phyloP scores from a whole-genome alignment of 1,140 invertebrate species.

The Holcopasites calliopsidis region DNA sequence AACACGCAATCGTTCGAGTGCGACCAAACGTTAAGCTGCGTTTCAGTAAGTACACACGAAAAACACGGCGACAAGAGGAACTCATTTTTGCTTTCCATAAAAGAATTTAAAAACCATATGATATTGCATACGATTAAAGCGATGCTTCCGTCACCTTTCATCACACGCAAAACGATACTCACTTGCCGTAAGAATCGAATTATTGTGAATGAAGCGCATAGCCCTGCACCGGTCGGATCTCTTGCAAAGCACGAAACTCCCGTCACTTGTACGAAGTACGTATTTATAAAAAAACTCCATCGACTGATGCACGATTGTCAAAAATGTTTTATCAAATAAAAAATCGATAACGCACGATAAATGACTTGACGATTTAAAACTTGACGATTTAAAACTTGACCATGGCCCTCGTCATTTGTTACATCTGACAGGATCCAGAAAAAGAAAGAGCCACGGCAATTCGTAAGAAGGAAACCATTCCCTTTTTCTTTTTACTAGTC shows the following conservation, averaged over 20 bases:
- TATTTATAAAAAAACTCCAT: conserved; percentile 30
- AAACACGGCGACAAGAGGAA: too few species aligned
- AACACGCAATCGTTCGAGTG: neutral
- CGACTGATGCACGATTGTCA: conserved; percentile 43
- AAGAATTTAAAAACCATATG: too few species aligned
- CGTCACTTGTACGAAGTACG: conserved; percentile 8
- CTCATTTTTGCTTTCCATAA: too few species aligned
- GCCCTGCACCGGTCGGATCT: conserved; percentile 17
- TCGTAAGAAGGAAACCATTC: too few species aligned
- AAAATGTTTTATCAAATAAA: conserved; percentile 32
- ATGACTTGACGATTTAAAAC: too few species aligned
- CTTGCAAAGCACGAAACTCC: conserved; percentile 35
- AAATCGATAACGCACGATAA: too few species aligned
- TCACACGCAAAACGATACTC: conserved; percentile 6
- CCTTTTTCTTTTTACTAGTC: too few species aligned
- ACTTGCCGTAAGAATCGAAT: conserved; percentile 11
- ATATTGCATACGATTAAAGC: neutral
- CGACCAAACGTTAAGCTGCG: too few species aligned
- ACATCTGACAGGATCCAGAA: too few species aligned
- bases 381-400: too few species aligned
- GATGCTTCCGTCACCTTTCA: neutral
- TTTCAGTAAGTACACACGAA: neutral
- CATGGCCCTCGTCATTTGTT: too few species aligned
- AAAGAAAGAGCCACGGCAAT: too few species aligned
- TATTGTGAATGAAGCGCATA: neutral